A percentile compares a stretch with the other conserved stretches of the same genome.
Evolutionary conservation across 2,113 vertebrate genomes (phyloP).

Genomic region (Chelonoidis abingdonii): DNA sequence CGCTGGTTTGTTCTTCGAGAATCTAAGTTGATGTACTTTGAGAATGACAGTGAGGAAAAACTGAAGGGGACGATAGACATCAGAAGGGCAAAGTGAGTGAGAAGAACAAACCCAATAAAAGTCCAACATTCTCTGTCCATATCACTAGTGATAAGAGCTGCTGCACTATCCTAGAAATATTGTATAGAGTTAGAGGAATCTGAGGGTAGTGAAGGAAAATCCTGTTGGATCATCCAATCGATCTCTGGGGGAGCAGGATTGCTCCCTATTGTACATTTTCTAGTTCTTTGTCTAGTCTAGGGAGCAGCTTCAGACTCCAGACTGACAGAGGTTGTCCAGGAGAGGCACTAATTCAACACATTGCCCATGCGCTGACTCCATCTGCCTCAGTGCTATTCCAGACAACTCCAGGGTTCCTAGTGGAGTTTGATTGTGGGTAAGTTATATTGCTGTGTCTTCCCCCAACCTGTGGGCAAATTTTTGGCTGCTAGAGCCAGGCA

Average conservation of each 20-base stretch:
- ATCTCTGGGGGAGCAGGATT: constrained; percentile 8
- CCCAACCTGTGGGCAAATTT: constrained; percentile 4
- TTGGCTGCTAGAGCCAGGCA: constrained; percentile 30
- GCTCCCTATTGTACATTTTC: background rate
- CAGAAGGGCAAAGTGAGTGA: constrained; percentile 85
- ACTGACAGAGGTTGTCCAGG: constrained; percentile 35
- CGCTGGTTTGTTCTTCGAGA: constrained; percentile 95
- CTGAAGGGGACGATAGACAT: constrained; percentile 94
- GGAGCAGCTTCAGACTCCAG: constrained; percentile 25
- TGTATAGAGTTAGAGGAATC: background rate
- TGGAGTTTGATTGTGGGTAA: background rate
- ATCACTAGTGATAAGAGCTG: background rate
- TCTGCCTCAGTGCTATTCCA: constrained; percentile 57
- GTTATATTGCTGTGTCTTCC: background rate
- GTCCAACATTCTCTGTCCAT: background rate
- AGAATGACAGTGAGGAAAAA: constrained; percentile 93
- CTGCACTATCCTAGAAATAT: background rate
- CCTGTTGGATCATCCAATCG: background rate
- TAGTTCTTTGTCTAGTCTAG: background rate
- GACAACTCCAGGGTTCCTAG: constrained; percentile 34
- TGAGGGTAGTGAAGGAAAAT: constrained; percentile 21
- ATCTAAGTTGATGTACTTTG: constrained; percentile 92
- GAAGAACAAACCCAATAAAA: background rate
- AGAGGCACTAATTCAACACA: constrained; percentile 58
- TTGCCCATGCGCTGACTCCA: constrained; percentile 38